These are phyloP conservation scores for Cotesia typhae DNA, from an alignment of 1,140 invertebrate genomes.

Conservation along the genomic window DNA sequence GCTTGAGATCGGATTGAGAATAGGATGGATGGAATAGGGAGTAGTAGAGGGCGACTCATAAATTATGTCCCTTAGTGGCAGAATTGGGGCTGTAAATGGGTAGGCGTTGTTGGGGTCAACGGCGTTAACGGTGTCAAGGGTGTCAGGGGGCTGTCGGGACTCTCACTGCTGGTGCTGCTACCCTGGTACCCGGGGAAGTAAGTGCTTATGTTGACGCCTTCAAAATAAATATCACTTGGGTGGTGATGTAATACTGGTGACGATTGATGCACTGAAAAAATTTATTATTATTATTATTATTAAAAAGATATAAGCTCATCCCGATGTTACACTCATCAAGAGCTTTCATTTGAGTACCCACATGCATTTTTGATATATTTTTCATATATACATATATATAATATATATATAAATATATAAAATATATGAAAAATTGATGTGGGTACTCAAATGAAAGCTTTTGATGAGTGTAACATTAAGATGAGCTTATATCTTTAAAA, in stretches of 20 bases:
- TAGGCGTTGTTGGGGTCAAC: conserved; percentile 54
- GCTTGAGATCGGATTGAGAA: too few species aligned
- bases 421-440: too few species aligned
- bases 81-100: conserved; percentile 50
- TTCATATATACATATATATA: too few species aligned
- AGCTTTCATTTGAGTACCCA: too few species aligned
- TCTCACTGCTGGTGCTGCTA: conserved; percentile 53
- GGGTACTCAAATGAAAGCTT: too few species aligned
- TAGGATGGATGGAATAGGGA: too few species aligned
- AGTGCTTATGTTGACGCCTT: conserved; percentile 48
- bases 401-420: too few species aligned
- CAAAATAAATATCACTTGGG: conserved; percentile 49
- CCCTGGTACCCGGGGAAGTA: conserved; percentile 54
- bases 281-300: neutral
- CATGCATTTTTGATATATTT: too few species aligned
- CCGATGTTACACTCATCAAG: too few species aligned
- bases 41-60: conserved; percentile 4
- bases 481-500: too few species aligned
- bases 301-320: too few species aligned
- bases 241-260: conserved; percentile 52
- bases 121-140: conserved; percentile 54
- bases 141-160: conserved; percentile 54
- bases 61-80: conserved; percentile 52
- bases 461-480: too few species aligned
- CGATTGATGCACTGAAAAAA: conserved; percentile 52